Conservation (phyloP, 2,113 vertebrate genomes). For the Asarcornis scutulata region DNA sequence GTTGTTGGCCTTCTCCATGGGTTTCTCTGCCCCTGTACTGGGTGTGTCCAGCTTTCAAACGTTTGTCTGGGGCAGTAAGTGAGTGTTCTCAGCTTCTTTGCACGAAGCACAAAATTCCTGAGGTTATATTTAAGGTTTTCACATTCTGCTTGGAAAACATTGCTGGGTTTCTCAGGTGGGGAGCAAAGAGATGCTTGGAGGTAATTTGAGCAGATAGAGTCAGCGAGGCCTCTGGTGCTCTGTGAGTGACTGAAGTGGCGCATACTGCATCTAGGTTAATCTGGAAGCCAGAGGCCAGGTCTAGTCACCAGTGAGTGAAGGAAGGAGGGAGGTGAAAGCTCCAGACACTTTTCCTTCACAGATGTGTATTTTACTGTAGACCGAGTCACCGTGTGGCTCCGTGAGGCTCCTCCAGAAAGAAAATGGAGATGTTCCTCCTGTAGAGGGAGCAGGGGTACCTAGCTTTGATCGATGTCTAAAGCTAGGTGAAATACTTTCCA, state of each 20-base stretch:
- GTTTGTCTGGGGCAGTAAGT: background rate
- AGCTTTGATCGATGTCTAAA: background rate
- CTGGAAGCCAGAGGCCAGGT: background rate
- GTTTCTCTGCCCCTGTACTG: accelerated
- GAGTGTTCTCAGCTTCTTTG: background rate
- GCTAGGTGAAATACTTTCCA: background rate
- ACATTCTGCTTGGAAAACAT: background rate
- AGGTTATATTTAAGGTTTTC: background rate
- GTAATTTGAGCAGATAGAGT: background rate
- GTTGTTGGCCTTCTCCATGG: background rate
- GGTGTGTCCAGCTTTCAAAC: accelerated
- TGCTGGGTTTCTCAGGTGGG: background rate
- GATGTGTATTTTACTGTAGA: background rate
- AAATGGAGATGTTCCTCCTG: background rate
- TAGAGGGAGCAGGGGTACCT: background rate
- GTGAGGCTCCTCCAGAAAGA: background rate
- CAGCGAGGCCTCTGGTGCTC: background rate
- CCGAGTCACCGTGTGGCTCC: background rate
- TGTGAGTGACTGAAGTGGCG: background rate
- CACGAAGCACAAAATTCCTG: background rate
- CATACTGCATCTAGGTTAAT: background rate
- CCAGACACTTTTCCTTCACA: background rate
- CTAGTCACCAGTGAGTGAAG: background rate
- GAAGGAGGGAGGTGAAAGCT: background rate
- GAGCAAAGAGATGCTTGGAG: background rate